A percentile compares a stretch with the other conserved stretches of the same genome.
These are phyloP conservation scores for Prostheceraeus crozeri DNA, from an alignment of 2,888 invertebrate genomes.

Conservation along the genomic window DNA sequence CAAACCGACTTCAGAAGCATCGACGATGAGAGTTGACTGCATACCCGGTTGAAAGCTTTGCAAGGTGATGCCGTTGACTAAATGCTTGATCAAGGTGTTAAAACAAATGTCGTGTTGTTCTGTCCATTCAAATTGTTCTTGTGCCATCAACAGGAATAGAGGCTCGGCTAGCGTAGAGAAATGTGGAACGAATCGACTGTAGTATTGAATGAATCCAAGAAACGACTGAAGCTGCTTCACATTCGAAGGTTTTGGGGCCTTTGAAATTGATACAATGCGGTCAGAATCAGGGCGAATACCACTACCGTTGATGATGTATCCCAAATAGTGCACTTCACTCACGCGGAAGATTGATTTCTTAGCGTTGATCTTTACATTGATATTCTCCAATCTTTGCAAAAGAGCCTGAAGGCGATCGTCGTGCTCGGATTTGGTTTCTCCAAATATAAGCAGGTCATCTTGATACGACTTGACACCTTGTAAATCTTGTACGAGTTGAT, in stretches of 20 bases:
- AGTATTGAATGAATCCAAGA: conserved; percentile 10
- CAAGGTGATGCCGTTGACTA: neutral
- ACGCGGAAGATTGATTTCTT: conserved; percentile 1
- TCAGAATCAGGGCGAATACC: conserved; percentile 5
- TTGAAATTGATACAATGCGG: neutral
- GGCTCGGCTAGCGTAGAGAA: conserved; percentile 13
- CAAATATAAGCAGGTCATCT: conserved; percentile 15
- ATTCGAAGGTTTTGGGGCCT: conserved; percentile 5
- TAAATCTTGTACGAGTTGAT: conserved; percentile 3
- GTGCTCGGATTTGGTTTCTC: neutral
- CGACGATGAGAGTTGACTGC: conserved; percentile 15
- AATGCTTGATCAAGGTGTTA: neutral
- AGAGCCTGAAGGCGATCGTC: neutral
- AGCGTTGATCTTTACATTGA: conserved; percentile 15
- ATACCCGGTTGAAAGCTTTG: conserved; percentile 11
- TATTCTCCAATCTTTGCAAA: conserved; percentile 1
- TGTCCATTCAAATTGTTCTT: conserved; percentile 4
- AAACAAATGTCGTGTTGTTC: conserved; percentile 1
- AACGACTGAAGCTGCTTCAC: neutral
- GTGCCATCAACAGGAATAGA: conserved; percentile 1
- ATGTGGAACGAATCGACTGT: conserved; percentile 18
- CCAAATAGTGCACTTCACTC: neutral
- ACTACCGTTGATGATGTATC: neutral
- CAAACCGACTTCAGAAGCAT: conserved; percentile 9
- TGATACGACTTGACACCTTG: conserved; percentile 3